A percentile compares a stretch with the other conserved stretches of the same genome.
These are phyloP conservation scores for Garrulus glandarius DNA, from an alignment of 2,797 vertebrate species.

Conservation along the genomic window DNA sequence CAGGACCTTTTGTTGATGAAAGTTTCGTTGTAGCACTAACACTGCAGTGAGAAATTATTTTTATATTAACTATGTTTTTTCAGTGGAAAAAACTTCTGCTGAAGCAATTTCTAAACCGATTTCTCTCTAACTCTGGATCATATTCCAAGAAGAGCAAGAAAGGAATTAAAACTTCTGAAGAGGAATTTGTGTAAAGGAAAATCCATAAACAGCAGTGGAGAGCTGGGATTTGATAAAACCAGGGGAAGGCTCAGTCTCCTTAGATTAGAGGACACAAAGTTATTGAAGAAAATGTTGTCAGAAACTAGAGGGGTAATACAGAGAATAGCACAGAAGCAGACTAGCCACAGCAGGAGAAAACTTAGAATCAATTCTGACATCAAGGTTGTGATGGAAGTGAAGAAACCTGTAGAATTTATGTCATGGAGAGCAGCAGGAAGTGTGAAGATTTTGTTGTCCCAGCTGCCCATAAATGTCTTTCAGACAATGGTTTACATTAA, in stretches of 20 bases:
- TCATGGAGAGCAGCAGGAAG: not conserved
- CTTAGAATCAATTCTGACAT: not conserved
- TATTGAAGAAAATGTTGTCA: not conserved
- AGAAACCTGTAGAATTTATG: not conserved
- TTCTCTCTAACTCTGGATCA: not conserved
- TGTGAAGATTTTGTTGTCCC: not conserved
- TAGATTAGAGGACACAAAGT: not conserved
- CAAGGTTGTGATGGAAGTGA: not conserved
- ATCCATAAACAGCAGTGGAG: not conserved
- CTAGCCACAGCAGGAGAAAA: not conserved
- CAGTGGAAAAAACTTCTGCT: not conserved
- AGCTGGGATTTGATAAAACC: not conserved
- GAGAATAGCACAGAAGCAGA: not conserved
- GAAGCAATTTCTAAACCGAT: not conserved
- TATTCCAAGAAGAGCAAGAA: not conserved
- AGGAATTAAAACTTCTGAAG: not conserved
- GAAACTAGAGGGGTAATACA: not conserved
- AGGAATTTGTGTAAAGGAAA: not conserved
- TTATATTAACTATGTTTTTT: not conserved
- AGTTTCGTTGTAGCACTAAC: not conserved
- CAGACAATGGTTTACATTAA: not conserved
- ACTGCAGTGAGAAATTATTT: not conserved
- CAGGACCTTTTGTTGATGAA: not conserved
- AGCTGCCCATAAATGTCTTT: not conserved
- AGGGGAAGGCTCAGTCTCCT: not conserved